Conservation (phyloP, 2,797 vertebrate species). For the Pipistrellus kuhlii region DNA sequence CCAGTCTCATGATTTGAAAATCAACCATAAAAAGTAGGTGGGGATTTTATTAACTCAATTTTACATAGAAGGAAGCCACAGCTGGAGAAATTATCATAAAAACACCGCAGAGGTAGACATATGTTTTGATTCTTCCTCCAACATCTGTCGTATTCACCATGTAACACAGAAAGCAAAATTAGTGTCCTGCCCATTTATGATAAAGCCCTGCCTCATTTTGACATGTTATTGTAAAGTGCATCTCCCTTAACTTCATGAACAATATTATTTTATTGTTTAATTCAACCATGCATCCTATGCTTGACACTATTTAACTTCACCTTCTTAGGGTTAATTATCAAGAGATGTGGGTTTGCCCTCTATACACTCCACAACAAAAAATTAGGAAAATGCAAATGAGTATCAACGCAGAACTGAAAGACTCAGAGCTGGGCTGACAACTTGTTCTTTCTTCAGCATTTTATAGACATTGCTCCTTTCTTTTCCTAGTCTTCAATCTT, state of each 20-base stretch:
- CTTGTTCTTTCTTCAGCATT: not conserved
- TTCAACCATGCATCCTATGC: not conserved
- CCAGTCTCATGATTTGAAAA: not conserved
- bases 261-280: not conserved
- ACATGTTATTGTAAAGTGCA: not conserved
- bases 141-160: not conserved
- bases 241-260: not conserved
- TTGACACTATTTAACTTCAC: not conserved
- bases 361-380: not conserved
- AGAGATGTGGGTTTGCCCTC: not conserved
- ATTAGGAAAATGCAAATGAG: not conserved
- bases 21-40: not conserved
- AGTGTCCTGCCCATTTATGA: not conserved
- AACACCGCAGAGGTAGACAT: not conserved
- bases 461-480: not conserved
- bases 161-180: not conserved
- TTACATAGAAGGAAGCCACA: not conserved
- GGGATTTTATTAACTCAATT: not conserved
- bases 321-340: not conserved
- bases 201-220: not conserved
- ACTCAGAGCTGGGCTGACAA: not conserved
- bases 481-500: not conserved
- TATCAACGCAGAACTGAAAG: not conserved
- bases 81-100: not conserved
- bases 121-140: not conserved